Percentiles rank a stretch among this genome's conserved stretches.
Conservation (phyloP, 2,797 vertebrate genomes). For the Pantherophis vulpinus region DNA sequence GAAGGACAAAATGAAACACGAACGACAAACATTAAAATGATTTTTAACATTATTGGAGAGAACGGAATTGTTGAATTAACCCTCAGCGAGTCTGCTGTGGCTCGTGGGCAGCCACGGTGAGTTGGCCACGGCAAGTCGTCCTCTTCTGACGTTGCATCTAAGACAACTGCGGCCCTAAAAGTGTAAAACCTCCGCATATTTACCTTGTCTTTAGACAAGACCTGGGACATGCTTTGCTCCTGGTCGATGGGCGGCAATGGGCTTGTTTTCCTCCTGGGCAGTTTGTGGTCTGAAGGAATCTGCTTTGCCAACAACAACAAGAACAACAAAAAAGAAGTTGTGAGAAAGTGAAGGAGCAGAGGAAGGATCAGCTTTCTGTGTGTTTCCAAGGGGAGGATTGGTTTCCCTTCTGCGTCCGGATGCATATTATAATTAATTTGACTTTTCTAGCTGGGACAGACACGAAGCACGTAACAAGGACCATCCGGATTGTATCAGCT, state of each 20-base stretch:
- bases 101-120: no score
- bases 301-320: not conserved
- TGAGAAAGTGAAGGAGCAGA: not conserved
- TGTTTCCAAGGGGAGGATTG: not conserved
- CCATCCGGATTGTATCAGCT: not conserved
- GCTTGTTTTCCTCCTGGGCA: not conserved
- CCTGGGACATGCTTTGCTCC: accelerated
- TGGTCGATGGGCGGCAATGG: accelerated
- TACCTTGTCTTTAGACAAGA: not conserved
- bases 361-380: not conserved
- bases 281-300: not conserved
- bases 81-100: no score
- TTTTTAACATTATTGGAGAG: no score
- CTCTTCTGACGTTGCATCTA: not conserved
- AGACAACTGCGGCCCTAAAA: not conserved
- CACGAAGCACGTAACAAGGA: no score
- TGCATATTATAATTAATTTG: not conserved
- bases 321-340: not conserved
- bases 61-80: no score
- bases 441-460: no score
- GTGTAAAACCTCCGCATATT: not conserved
- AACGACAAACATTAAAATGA: no score
- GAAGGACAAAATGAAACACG: no score
- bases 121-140: no score
- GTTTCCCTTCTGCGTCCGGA: not conserved